Evolutionary conservation across 2,888 invertebrate genomes (phyloP).

Genomic region (Chironomus riparius): DNA sequence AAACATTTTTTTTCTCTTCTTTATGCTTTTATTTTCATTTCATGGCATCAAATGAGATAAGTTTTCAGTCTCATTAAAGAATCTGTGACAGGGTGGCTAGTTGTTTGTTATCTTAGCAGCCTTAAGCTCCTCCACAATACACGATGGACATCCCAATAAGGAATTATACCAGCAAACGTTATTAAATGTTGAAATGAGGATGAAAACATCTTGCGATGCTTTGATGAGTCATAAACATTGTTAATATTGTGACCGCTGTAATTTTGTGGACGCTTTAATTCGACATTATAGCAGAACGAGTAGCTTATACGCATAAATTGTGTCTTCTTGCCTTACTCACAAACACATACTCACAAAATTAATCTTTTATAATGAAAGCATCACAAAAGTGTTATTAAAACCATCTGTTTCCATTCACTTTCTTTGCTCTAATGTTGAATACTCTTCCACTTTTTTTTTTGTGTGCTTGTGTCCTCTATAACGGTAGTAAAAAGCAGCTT

Average conservation of each 20-base stretch:
- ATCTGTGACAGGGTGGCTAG: neutral
- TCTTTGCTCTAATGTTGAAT: neutral
- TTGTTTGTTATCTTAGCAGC: no score
- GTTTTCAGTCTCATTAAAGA: neutral
- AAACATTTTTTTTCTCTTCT: neutral
- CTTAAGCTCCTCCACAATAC: neutral
- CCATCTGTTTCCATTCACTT: conserved; percentile 5
- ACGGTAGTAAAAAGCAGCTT: neutral
- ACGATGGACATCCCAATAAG: neutral
- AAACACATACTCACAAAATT: neutral
- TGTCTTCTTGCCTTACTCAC: neutral
- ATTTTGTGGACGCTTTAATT: no score
- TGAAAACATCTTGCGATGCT: neutral
- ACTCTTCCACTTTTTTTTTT: neutral
- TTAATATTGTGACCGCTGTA: neutral
- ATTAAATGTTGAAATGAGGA: neutral
- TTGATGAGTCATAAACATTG: neutral
- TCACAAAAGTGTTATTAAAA: conserved; percentile 5
- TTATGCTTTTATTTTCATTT: neutral
- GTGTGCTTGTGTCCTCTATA: neutral
- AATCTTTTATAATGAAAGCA: conserved; percentile 10
- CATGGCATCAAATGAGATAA: neutral
- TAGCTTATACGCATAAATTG: neutral
- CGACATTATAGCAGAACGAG: no score
- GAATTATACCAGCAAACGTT: neutral